phyloP scores from a whole-genome alignment of 2,113 vertebrate genomes.

The Mungos mungo region DNA sequence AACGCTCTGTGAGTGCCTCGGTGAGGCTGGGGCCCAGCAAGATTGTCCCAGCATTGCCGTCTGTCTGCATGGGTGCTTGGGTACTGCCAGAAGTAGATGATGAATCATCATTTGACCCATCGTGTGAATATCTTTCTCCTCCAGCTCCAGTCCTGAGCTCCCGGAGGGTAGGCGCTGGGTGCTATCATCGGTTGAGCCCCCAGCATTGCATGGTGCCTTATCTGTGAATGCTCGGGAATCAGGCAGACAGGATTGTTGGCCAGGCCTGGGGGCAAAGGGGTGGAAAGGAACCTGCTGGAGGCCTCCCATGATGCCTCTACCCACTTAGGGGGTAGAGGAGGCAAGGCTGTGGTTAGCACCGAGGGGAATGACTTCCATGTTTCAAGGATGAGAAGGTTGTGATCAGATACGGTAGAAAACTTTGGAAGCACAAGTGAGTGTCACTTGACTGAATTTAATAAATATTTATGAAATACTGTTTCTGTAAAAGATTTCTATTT shows the following conservation, averaged over 20 bases:
- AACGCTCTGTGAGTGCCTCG: background rate
- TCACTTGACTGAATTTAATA: background rate
- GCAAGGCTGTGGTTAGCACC: background rate
- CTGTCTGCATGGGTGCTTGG: background rate
- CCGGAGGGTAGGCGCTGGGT: background rate
- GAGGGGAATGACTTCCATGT: background rate
- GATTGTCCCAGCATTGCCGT: background rate
- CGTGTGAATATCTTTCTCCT: background rate
- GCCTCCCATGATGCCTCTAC: background rate
- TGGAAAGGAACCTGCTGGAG: background rate
- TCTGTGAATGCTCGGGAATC: background rate
- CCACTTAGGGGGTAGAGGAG: background rate
- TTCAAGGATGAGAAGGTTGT: background rate
- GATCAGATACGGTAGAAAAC: background rate
- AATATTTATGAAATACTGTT: background rate
- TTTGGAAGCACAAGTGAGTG: background rate
- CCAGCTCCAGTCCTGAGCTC: background rate
- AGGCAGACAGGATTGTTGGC: background rate
- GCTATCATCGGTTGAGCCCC: background rate
- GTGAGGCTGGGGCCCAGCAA: background rate
- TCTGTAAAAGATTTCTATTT: background rate
- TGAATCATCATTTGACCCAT: background rate
- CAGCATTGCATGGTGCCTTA: background rate
- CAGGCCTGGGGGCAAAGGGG: background rate
- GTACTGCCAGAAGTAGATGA: background rate